Conservation (phyloP, 1,140 invertebrate species). For the Ctenoplectra terminalis region DNA sequence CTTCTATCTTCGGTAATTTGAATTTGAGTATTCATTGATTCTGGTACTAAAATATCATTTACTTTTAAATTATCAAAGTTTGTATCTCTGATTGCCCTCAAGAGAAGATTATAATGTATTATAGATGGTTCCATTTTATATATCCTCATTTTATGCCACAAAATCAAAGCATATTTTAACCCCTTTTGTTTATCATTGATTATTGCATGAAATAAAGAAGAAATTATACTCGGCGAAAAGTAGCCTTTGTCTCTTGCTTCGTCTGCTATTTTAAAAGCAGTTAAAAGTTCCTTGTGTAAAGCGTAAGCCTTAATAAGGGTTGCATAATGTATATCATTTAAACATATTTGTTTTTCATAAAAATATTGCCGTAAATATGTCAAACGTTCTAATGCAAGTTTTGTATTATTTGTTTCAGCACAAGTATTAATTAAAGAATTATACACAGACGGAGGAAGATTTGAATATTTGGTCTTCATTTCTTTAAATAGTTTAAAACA, state of each 20-base stretch:
- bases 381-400: slow-evolving; percentile 83
- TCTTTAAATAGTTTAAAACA: slow-evolving; percentile 92
- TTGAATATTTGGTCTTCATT: slow-evolving; percentile 90
- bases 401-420: slow-evolving; percentile 89
- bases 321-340: slow-evolving; percentile 92
- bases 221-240: slow-evolving; percentile 87
- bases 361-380: slow-evolving; percentile 84
- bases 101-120: slow-evolving; percentile 91
- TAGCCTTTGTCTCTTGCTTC: slow-evolving; percentile 89
- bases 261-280: slow-evolving; percentile 92
- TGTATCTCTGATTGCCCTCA: slow-evolving; percentile 91
- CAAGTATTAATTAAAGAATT: slow-evolving; percentile 95
- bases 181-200: slow-evolving; percentile 90
- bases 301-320: slow-evolving; percentile 96
- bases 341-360: slow-evolving; percentile 85
- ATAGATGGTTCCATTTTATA: slow-evolving; percentile 87
- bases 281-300: slow-evolving; percentile 88
- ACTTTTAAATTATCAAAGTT: slow-evolving; percentile 87
- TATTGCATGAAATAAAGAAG: slow-evolving; percentile 92
- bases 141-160: slow-evolving; percentile 92
- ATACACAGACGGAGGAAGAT: slow-evolving; percentile 88
- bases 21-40: slow-evolving; percentile 37
- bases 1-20: slow-evolving; percentile 43
- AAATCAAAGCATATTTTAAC: slow-evolving; percentile 89
- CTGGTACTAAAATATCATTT: slow-evolving; percentile 80